phyloP scores from a whole-genome alignment of 2,888 invertebrate genomes.

The Diadromus collaris region DNA sequence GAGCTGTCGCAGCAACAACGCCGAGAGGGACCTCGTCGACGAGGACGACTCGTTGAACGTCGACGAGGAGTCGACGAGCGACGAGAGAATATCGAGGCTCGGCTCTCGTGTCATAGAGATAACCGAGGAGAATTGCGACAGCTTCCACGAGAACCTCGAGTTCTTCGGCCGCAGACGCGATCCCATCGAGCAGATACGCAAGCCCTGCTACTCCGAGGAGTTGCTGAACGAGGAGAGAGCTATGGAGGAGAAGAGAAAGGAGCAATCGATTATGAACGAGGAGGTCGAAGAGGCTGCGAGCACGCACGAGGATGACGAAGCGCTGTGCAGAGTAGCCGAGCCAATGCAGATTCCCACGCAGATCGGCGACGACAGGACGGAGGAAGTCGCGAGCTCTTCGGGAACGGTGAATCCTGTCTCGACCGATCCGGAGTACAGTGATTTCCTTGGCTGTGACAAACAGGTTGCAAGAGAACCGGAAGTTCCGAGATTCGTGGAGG shows the following conservation, averaged over 20 bases:
- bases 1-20: slow-evolving; percentile 64
- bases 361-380: slow-evolving; percentile 7
- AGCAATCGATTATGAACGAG: slow-evolving; percentile 29
- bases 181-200: slow-evolving; percentile 61
- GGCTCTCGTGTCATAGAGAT: slow-evolving; percentile 75
- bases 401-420: slow-evolving; percentile 36
- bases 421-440: background rate
- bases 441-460: slow-evolving; percentile 20
- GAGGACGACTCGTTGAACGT: slow-evolving; percentile 59
- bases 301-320: slow-evolving; percentile 19
- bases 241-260: slow-evolving; percentile 55
- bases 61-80: slow-evolving; percentile 61
- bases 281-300: slow-evolving; percentile 17
- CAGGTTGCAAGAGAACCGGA: background rate
- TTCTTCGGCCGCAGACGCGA: slow-evolving; percentile 75
- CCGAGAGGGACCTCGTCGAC: slow-evolving; percentile 55
- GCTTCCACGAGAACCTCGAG: slow-evolving; percentile 77
- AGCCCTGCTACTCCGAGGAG: slow-evolving; percentile 59
- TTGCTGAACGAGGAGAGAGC: slow-evolving; percentile 57
- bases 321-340: slow-evolving; percentile 9
- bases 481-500: slow-evolving; percentile 23
- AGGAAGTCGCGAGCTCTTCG: slow-evolving; percentile 39
- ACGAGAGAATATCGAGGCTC: slow-evolving; percentile 61
- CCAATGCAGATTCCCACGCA: background rate
- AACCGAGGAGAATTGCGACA: slow-evolving; percentile 77